Evolutionary conservation across 2,797 vertebrate species (phyloP).

Genomic region (Lutjanus campechanus): DNA sequence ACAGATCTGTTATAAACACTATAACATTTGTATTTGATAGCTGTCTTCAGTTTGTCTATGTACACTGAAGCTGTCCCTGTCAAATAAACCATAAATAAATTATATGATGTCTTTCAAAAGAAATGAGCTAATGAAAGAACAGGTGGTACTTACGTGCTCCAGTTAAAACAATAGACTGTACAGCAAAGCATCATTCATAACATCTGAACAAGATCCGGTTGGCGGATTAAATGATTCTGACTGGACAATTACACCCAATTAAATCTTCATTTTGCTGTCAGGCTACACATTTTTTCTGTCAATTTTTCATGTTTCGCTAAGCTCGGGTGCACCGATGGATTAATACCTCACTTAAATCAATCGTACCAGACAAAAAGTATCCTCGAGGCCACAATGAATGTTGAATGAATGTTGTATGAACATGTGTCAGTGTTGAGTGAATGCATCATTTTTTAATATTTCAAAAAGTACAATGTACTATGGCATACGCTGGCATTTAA

Average conservation of each 20-base stretch:
- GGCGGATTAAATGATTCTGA: slow-evolving; percentile 57
- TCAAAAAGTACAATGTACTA: slow-evolving; percentile 30
- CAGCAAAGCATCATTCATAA: slow-evolving; percentile 25
- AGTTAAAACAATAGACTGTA: slow-evolving; percentile 14
- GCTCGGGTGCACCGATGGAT: slow-evolving; percentile 45
- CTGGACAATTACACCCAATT: slow-evolving; percentile 71
- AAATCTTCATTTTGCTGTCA: slow-evolving; percentile 69
- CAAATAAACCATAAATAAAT: no score
- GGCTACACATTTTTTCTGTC: slow-evolving; percentile 48
- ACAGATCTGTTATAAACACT: no score
- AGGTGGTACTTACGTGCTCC: neutral
- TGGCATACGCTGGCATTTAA: slow-evolving; percentile 10
- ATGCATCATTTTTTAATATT: slow-evolving; percentile 51
- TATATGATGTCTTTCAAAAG: slow-evolving; percentile 2
- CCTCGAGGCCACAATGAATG: slow-evolving; percentile 66
- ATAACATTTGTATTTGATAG: no score
- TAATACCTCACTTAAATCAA: slow-evolving; percentile 69
- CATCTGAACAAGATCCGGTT: slow-evolving; percentile 24
- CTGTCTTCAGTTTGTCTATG: no score
- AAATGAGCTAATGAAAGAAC: neutral
- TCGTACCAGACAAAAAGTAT: slow-evolving; percentile 66
- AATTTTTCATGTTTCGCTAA: slow-evolving; percentile 66
- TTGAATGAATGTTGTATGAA: slow-evolving; percentile 56
- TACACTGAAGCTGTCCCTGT: no score
- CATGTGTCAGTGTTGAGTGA: slow-evolving; percentile 51